Percentiles rank a stretch among this genome's conserved stretches.
phyloP scores from a whole-genome alignment of 2,888 invertebrate genomes.

The Drosophila kokeensis region DNA sequence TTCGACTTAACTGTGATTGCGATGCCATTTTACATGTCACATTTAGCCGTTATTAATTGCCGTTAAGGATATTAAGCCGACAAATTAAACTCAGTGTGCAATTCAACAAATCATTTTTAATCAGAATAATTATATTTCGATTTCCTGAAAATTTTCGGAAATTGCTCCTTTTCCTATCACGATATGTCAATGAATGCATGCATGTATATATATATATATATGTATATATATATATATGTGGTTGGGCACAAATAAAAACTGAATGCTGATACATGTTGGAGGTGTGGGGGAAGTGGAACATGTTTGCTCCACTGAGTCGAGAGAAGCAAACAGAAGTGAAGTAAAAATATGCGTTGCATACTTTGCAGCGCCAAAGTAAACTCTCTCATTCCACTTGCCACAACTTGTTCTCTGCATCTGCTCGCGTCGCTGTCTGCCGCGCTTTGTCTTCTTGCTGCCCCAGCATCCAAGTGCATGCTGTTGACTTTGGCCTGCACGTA shows the following conservation, averaged over 20 bases:
- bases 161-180: background rate
- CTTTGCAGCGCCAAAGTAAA: conserved; percentile 73
- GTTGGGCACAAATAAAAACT: conserved; percentile 19
- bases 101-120: conserved; percentile 5
- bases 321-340: conserved; percentile 66
- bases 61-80: conserved; percentile 1
- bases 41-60: conserved; percentile 2
- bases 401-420: background rate
- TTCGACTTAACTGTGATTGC: background rate
- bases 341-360: conserved; percentile 77
- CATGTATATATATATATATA: background rate
- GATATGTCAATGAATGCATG: background rate
- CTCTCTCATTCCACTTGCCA: conserved; percentile 35
- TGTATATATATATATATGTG: conserved; percentile 2
- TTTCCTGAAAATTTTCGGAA: background rate
- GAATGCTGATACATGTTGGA: conserved; percentile 88
- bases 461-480: conserved; percentile 55
- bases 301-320: conserved; percentile 44
- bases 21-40: background rate
- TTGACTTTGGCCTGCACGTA: conserved; percentile 73
- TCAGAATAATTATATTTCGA: conserved; percentile 5
- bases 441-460: conserved; percentile 54
- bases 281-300: conserved; percentile 13
- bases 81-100: background rate
- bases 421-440: conserved; percentile 4